Conservation (phyloP, 2,797 vertebrate species). For the Lates japonicus region DNA sequence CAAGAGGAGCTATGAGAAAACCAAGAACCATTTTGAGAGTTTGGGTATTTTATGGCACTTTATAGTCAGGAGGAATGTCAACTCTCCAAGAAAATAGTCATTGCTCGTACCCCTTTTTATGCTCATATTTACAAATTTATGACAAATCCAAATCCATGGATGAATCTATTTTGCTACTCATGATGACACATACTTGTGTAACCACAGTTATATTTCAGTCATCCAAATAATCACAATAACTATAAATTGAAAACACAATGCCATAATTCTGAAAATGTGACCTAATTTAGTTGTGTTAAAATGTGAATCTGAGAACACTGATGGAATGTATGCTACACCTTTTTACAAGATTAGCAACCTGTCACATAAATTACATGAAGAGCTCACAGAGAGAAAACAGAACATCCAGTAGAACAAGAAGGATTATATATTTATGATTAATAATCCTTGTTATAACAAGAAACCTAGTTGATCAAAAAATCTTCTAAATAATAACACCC, state of each 20-base stretch:
- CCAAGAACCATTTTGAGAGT: conserved; percentile 17
- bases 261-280: conserved; percentile 41
- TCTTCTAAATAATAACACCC: conserved; percentile 10
- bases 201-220: conserved; percentile 11
- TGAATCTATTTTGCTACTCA: conserved; percentile 2
- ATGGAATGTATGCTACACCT: conserved; percentile 53
- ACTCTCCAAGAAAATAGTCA: neutral
- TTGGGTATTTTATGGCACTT: conserved; percentile 20
- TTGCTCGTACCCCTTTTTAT: neutral
- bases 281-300: conserved; percentile 29
- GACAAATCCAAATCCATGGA: neutral
- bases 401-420: conserved; percentile 45
- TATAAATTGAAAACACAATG: conserved; percentile 30
- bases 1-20: conserved; percentile 18
- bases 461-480: conserved; percentile 18
- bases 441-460: conserved; percentile 12
- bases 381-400: conserved; percentile 40
- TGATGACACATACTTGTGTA: neutral
- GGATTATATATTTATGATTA: conserved; percentile 38
- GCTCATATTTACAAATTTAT: conserved; percentile 20
- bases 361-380: conserved; percentile 54
- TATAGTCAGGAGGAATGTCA: conserved; percentile 16
- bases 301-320: conserved; percentile 20
- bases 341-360: conserved; percentile 61
- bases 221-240: conserved; percentile 28